Percentiles rank a stretch among this genome's conserved stretches.
Conservation (phyloP, 2,888 invertebrate genomes). For the Cosmia trapezina region DNA sequence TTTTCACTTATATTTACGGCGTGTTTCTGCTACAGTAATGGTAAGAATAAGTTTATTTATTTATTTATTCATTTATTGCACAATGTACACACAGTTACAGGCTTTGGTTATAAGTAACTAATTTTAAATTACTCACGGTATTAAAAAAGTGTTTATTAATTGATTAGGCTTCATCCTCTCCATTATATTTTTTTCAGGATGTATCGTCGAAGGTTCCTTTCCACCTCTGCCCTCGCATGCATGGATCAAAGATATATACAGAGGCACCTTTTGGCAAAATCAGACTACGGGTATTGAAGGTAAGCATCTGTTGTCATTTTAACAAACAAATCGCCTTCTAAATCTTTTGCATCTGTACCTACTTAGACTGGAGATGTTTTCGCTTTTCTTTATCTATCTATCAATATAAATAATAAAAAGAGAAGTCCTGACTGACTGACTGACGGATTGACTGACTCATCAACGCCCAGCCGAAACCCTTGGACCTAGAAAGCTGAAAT, state of each 20-base stretch:
- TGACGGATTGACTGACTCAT: too few species aligned
- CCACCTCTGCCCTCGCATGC: constrained; percentile 66
- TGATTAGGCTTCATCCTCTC: not conserved
- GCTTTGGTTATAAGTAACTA: too few species aligned
- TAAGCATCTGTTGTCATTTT: constrained; percentile 49
- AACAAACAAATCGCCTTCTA: not conserved
- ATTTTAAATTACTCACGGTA: not conserved
- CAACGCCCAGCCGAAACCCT: too few species aligned
- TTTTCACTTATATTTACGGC: constrained; percentile 57
- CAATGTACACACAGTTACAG: too few species aligned
- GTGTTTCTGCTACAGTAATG: constrained; percentile 62
- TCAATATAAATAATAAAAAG: too few species aligned
- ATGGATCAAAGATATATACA: constrained; percentile 72
- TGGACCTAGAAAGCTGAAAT: too few species aligned
- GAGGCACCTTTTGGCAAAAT: constrained; percentile 70
- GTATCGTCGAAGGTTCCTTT: constrained; percentile 73
- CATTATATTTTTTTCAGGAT: constrained; percentile 71
- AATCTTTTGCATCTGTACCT: not conserved
- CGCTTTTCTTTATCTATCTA: not conserved
- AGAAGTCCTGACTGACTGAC: too few species aligned
- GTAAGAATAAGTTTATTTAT: constrained; percentile 68
- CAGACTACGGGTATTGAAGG: constrained; percentile 74
- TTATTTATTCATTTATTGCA: too few species aligned
- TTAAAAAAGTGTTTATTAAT: constrained; percentile 8
- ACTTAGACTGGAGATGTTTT: not conserved